Base-by-base conservation (phyloP, 2,888 invertebrate genomes). In the Amphipyra tragopoginis region DNA sequence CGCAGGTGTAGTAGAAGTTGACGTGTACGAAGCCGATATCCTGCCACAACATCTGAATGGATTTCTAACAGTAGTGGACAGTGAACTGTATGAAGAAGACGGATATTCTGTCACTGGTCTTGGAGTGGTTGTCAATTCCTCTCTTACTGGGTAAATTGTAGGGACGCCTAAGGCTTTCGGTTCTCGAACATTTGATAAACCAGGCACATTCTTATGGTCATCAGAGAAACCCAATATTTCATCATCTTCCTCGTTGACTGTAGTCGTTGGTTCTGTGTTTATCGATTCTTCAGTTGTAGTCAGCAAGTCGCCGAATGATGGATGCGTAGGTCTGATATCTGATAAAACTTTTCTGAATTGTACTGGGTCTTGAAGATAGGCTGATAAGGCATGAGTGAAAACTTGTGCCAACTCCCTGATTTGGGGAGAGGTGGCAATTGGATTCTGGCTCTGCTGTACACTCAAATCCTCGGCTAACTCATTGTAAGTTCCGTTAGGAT, bases 351-450 rank as follows among this genome's bases (percentile, higher is more conserved):
- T 96, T 73, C 97, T 96, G 79, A 98, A 98, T 54, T 96, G 96
- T n/a, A 96, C 96, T 0, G 98, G 98, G 87, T 98, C 97, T 87
- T 98, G 97, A 5, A 98, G 92, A 77, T 98, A 98, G 0, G 97
- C 97, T 0, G 97, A 97, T 13, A 98, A 89, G 0, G 98, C 98
- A 81, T 97, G 96, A 0, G 98, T 98, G 80, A 98, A 98, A 4
- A 98, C 97, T 89, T 97, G 97, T 0, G 98, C 98, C 5, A 98
- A 88, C 87, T 98, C 97, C 53, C 98, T 95, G 0, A 98, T 96
- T 88, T 97, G 95, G n/a, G 97, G 95, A 68, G 90, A 95, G 36
- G 88, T 94, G 10, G 96, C 95, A 6, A 97, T 86, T 0, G 96
- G 96, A 21, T 96, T 96, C 81, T 96, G 95, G 79, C 97, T 95